Evolutionary conservation across 53 echinoderm and acorn worm species (phyloP).

Genomic region (Patiria pectinifera): DNA sequence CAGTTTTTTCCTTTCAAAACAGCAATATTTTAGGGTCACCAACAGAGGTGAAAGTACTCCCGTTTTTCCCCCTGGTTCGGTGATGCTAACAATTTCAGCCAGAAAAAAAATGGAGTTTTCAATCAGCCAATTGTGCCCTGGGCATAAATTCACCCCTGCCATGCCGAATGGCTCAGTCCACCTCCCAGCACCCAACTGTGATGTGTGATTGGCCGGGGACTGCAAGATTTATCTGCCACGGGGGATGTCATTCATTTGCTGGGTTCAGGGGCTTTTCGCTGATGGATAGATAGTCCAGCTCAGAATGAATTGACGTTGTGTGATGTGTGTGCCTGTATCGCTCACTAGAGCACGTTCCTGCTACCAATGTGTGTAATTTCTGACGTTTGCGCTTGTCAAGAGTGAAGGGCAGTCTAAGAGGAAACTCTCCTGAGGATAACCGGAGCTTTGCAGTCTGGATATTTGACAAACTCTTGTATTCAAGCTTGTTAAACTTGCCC

Average conservation of each 20-base stretch:
- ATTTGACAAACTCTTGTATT: neutral
- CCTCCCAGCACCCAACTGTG: conserved; percentile 26
- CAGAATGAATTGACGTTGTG: conserved; percentile 10
- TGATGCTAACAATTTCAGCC: neutral
- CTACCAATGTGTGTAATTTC: neutral
- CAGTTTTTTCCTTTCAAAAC: neutral
- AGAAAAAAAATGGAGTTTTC: neutral
- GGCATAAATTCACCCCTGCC: neutral
- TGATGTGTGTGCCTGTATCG: conserved; percentile 29
- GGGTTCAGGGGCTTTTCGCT: neutral
- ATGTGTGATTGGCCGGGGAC: conserved; percentile 45
- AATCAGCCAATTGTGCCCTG: conserved; percentile 32
- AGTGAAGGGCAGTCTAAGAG: neutral
- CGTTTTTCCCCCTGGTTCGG: neutral
- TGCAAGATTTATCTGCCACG: conserved; percentile 43
- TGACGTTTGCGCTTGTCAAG: neutral
- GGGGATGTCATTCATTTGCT: conserved; percentile 39
- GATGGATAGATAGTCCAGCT: conserved; percentile 24
- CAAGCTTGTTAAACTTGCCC: neutral
- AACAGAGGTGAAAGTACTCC: neutral
- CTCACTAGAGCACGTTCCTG: conserved; percentile 16
- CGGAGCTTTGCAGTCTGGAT: neutral
- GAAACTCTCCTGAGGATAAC: conserved; percentile 14
- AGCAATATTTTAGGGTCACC: neutral
- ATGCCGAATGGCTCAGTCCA: conserved; percentile 1